phyloP scores from a whole-genome alignment of 2,888 invertebrate species.

The Pyrocoelia pectoralis region DNA sequence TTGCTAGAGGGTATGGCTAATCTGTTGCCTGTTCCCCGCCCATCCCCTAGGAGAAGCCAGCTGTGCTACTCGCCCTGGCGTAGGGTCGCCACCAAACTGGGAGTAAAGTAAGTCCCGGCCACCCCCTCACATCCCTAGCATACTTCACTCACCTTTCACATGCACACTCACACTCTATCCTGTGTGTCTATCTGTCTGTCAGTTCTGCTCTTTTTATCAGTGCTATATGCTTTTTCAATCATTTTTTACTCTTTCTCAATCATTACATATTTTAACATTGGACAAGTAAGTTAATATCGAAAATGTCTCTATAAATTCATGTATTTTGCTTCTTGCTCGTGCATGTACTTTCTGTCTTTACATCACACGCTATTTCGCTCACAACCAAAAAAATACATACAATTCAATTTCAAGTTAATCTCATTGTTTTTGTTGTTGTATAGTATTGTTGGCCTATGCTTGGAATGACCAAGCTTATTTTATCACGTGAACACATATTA shows the following conservation, averaged over 20 bases:
- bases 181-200: slow-evolving; percentile 45
- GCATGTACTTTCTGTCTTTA: slow-evolving; percentile 29
- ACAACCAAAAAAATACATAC: slow-evolving; percentile 30
- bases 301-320: slow-evolving; percentile 19
- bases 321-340: slow-evolving; percentile 28
- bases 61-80: slow-evolving; percentile 93
- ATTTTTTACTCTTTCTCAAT: slow-evolving; percentile 26
- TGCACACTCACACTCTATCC: slow-evolving; percentile 14
- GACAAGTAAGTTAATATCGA: slow-evolving; percentile 8
- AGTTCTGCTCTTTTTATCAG: slow-evolving; percentile 41
- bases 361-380: slow-evolving; percentile 36
- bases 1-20: slow-evolving; percentile 58
- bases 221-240: slow-evolving; percentile 19
- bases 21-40: slow-evolving; percentile 62
- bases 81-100: slow-evolving; percentile 91
- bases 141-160: slow-evolving; percentile 32
- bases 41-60: slow-evolving; percentile 66
- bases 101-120: slow-evolving; percentile 88
- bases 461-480: slow-evolving; percentile 42
- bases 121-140: slow-evolving; percentile 48
- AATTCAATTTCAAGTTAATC: slow-evolving; percentile 25
- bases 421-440: slow-evolving; percentile 21
- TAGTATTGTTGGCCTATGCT: slow-evolving; percentile 39
- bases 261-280: slow-evolving; percentile 16
- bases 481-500: neutral